phyloP scores from a whole-genome alignment of 2,797 vertebrate species.

The Gila robusta region DNA sequence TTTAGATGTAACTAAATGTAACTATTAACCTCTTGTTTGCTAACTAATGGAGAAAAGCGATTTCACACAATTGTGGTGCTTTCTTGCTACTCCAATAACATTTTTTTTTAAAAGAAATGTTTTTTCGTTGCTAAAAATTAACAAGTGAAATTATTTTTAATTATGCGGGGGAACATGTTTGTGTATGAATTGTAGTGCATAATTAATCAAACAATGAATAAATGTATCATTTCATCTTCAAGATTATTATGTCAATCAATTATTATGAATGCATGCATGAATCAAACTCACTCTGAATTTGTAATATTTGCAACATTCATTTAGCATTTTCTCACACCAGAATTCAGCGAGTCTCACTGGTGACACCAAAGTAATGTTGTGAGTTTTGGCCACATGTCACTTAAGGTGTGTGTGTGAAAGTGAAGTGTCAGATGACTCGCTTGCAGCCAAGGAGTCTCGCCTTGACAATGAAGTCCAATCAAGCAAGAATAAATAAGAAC shows the following conservation, averaged over 20 bases:
- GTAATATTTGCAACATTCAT: not conserved
- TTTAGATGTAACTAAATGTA: not conserved
- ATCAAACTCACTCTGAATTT: not conserved
- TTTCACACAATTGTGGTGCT: not conserved
- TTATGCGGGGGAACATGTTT: not conserved
- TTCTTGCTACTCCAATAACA: not conserved
- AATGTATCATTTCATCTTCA: not conserved
- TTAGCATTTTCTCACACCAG: too few species aligned
- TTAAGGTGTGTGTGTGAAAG: too few species aligned
- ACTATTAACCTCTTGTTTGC: not conserved
- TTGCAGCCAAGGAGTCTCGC: too few species aligned
- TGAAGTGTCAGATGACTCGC: too few species aligned
- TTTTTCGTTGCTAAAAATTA: not conserved
- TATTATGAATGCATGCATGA: not conserved
- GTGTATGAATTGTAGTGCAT: conserved; percentile 1
- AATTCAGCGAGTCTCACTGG: too few species aligned
- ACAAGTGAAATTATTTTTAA: not conserved
- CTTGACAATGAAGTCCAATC: too few species aligned
- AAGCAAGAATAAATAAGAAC: too few species aligned
- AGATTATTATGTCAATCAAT: not conserved
- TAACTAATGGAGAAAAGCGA: not conserved
- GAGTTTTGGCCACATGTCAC: too few species aligned
- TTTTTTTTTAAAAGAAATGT: not conserved
- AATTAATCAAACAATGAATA: conserved; percentile 1
- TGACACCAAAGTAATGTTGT: too few species aligned